Base-by-base conservation (phyloP, 2,888 invertebrate species). In the Leistus spinibarbis region DNA sequence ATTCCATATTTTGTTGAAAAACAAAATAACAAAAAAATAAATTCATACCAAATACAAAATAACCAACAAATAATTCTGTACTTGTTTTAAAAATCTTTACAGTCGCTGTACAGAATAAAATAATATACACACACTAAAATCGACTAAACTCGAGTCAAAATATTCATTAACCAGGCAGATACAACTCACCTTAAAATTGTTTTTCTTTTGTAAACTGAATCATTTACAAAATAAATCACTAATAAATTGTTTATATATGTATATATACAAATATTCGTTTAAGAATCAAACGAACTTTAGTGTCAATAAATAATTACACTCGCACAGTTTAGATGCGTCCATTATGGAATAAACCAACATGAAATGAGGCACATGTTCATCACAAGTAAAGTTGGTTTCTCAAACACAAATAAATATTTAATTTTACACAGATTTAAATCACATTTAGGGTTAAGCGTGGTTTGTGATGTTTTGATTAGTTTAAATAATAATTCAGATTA, bases 351-450 rank as follows among this genome's bases (percentile, higher is more conserved):
- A 40, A 40, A 40, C 40, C 40, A 5, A 40, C 40, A 40, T 7
- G 40, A 40, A 40, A 40, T 40, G 7, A 40, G 40, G 40, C 40
- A 40, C 40, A 40, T 19, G 10, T 57, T 10, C 57, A 57, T 57
- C 19, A 57, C 17, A 57, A 4, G 9, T 57, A 1, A 57, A 17
- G 9, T 19, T 57, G 20, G 5, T 57, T 57, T 57, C 9, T 57
- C 57, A 19, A 57, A 57, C 10, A 57, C n/a, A 69, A 69, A 56
- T 69, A 54, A 40, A 40, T 40, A 40, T 40, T 4, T 40, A 7
- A 40, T 40, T n/a, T 40, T 40, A 40, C 40, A 40, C 40, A 10
- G 40, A 40, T 10, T 40, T 40, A 10, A 40, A 40, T 40, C 40
- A 40, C 40, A 40, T 40, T 40, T 40, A 40, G n/a, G n/a, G 40